A percentile compares a stretch with the other conserved stretches of the same genome.
Conservation (phyloP, 2,888 invertebrate genomes). For the Hemaris fuciformis region DNA sequence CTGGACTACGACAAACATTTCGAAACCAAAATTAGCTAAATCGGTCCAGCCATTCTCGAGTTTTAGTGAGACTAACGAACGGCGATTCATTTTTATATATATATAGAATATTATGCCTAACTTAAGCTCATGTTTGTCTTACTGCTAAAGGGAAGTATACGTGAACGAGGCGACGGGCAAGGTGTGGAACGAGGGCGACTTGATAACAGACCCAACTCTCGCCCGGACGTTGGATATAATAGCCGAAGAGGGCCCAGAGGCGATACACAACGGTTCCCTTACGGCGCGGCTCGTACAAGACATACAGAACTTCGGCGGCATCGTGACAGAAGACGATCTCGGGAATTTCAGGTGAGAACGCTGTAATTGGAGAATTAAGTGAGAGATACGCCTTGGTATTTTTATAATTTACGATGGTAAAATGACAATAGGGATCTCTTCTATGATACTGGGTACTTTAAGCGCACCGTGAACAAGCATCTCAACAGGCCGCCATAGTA, state of each 20-base stretch:
- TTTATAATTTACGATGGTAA: too few species aligned
- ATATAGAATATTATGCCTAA: too few species aligned
- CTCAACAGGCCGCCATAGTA: too few species aligned
- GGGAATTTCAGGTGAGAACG: constrained; percentile 82
- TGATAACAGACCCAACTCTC: constrained; percentile 83
- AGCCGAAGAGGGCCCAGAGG: constrained; percentile 84
- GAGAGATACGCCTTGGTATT: too few species aligned
- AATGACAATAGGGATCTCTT: too few species aligned
- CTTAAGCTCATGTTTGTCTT: neutral
- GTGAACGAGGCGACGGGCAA: constrained; percentile 83
- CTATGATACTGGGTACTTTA: too few species aligned
- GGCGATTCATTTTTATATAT: too few species aligned
- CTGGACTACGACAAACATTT: too few species aligned
- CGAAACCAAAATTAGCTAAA: too few species aligned
- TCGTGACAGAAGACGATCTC: constrained; percentile 90
- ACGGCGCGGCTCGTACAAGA: constrained; percentile 85
- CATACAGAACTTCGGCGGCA: constrained; percentile 85
- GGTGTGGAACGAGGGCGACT: constrained; percentile 83
- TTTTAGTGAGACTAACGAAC: too few species aligned
- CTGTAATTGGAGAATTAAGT: neutral
- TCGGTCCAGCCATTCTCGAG: too few species aligned
- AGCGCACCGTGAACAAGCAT: too few species aligned
- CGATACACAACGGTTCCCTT: constrained; percentile 89
- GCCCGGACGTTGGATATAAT: constrained; percentile 87
- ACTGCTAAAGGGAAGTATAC: constrained; percentile 80